Base-by-base conservation (phyloP, 2,797 vertebrate genomes). In the Leucoraja ocellata region DNA sequence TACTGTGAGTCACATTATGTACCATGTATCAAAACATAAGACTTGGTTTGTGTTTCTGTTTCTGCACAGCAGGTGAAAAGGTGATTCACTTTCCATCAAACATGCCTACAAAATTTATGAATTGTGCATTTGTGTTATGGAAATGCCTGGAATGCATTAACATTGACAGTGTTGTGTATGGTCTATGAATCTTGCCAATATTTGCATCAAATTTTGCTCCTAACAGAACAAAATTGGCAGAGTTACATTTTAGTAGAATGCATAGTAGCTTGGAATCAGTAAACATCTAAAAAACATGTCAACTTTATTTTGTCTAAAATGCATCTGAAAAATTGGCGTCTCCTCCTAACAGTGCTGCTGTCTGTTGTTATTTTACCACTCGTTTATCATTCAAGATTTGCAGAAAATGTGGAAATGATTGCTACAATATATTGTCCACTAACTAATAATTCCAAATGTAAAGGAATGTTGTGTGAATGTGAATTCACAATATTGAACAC, bases 221-320 rank as follows among this genome's bases (percentile, higher is more conserved):
- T 54, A 92, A 76, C 71, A 46, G 46, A 74, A 71, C 54, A 76
- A 92, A 74, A 76, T 92, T 76, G 71, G 90, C 90, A 76, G 71
- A 39, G 71, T 46, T 92, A 58, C 23, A n/a, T 76, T 74, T 92
- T 54, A 25, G 71, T 11, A 54, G 71, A 92, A 74, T 92, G 25
- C 39, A 83, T 46, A 16, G 36, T 39, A 83, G 80, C 90, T 46
- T 91, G 39, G 36, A 74, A 91, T 91, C 68, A 28, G 90, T 92
- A 54, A 92, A 74, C 71, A 92, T 25, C n/a, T 46, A n/a, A 74
- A 74, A 92, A 76, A 18, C 36, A 71, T 76, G 7, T 88, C 63
- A 65, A 14, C 90, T 92, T 92, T 92, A 92, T 92, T 88, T 88
- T 88, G n/a, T 68, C 61, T 68, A 21, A 92, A 92, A 54, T 92